These are phyloP conservation scores for Hyposoter dolosus DNA, from an alignment of 2,888 invertebrate species.

Conservation along the genomic window DNA sequence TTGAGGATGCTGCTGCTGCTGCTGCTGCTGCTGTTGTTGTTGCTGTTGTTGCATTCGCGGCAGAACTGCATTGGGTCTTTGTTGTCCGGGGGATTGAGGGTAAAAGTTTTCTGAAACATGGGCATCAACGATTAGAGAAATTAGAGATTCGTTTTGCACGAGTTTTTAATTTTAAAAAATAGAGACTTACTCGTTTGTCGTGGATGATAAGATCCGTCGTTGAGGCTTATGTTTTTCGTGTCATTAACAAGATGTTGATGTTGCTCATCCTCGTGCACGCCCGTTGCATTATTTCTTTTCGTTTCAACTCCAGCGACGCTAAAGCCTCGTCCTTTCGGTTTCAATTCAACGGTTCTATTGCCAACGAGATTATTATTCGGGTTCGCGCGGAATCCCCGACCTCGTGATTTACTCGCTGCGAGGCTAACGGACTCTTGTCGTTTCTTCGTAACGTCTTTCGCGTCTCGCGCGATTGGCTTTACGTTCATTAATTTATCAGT, in stretches of 20 bases:
- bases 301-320: constrained; percentile 76
- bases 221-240: constrained; percentile 80
- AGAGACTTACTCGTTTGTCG: constrained; percentile 52
- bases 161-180: too few relatives aligned
- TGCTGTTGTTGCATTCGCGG: constrained; percentile 83
- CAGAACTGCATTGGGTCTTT: constrained; percentile 78
- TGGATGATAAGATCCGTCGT: constrained; percentile 78
- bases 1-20: constrained; percentile 80
- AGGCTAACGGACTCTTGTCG: constrained; percentile 79
- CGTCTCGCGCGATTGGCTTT: constrained; percentile 45
- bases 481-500: constrained; percentile 70
- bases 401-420: constrained; percentile 79
- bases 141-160: too few relatives aligned
- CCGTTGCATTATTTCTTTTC: constrained; percentile 75
- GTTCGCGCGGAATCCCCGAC: constrained; percentile 81
- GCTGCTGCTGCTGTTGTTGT: constrained; percentile 80
- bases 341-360: constrained; percentile 79
- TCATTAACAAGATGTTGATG: constrained; percentile 81
- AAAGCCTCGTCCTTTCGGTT: constrained; percentile 81
- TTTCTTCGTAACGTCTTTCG: constrained; percentile 78
- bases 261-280: constrained; percentile 78
- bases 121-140: not conserved
- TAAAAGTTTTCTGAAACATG: constrained; percentile 79
- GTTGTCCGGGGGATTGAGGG: constrained; percentile 80
- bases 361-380: constrained; percentile 80